Conservation (phyloP, 2,888 invertebrate genomes). For the Parelbella ahira region DNA sequence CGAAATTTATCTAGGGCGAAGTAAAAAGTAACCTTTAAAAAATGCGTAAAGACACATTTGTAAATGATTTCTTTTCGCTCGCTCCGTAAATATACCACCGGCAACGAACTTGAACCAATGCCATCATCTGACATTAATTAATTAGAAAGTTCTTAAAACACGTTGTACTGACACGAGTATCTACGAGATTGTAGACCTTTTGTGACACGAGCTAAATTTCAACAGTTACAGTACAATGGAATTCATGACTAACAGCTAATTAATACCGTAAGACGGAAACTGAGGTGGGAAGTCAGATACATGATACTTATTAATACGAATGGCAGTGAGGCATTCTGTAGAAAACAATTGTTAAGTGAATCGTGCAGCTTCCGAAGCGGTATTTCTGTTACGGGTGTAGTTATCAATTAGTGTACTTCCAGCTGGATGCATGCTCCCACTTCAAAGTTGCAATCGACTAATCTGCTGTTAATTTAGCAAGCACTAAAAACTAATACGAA, state of each 20-base stretch:
- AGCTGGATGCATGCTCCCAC: slow-evolving; percentile 23
- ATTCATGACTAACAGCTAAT: background rate
- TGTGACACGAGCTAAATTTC: no score
- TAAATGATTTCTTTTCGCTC: no score
- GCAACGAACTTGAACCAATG: no score
- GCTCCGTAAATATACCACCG: no score
- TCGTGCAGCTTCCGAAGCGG: slow-evolving; percentile 24
- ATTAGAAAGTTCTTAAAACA: no score
- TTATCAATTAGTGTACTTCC: slow-evolving; percentile 30
- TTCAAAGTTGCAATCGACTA: slow-evolving; percentile 15
- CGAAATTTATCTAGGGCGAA: no score
- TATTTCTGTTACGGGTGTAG: slow-evolving; percentile 31
- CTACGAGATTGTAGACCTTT: no score
- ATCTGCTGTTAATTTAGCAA: slow-evolving; percentile 9
- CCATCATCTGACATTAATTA: no score
- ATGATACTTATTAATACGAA: slow-evolving; percentile 8
- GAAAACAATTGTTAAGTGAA: slow-evolving; percentile 31
- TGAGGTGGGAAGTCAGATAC: background rate
- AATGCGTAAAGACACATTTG: no score
- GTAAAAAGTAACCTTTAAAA: no score
- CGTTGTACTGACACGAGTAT: no score
- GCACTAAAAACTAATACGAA: background rate
- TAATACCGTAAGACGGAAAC: background rate
- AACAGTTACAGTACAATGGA: no score
- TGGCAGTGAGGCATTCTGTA: slow-evolving; percentile 25